These are phyloP conservation scores for Listronotus bonariensis DNA, from an alignment of 1,140 invertebrate genomes.

Conservation along the genomic window DNA sequence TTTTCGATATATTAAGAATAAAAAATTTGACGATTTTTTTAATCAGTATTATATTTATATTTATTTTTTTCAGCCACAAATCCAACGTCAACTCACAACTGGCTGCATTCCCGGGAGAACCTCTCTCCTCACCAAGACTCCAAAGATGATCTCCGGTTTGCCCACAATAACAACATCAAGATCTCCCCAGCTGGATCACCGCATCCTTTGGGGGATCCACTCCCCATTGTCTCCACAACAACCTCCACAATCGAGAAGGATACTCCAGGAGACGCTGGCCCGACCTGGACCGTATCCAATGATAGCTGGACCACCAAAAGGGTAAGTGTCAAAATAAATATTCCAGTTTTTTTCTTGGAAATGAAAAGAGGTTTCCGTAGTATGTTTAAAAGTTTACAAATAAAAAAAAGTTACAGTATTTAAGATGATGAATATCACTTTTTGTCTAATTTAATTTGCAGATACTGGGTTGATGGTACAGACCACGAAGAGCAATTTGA, in stretches of 20 bases:
- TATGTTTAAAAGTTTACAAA: too few relatives aligned
- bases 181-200: constrained; percentile 54
- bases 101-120: constrained; percentile 22
- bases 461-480: constrained; percentile 92
- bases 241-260: constrained; percentile 61
- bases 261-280: constrained; percentile 77
- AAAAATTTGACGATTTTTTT: too few relatives aligned
- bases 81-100: constrained; percentile 43
- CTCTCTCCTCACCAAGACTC: constrained; percentile 23
- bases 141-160: constrained; percentile 53
- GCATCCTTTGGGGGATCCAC: constrained; percentile 54
- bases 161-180: constrained; percentile 54
- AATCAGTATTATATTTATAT: too few relatives aligned
- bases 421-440: background rate
- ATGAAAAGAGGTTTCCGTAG: too few relatives aligned
- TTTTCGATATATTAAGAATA: too few relatives aligned
- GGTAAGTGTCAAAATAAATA: constrained; percentile 57
- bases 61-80: constrained; percentile 21
- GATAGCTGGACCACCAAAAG: constrained; percentile 77
- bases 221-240: constrained; percentile 57
- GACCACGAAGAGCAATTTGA: constrained; percentile 69
- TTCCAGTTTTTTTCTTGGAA: too few relatives aligned
- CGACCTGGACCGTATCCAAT: constrained; percentile 80
- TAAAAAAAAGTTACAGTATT: too few relatives aligned
- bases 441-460: constrained; percentile 46